These are phyloP conservation scores for Chesias legatella DNA, from an alignment of 2,888 invertebrate species.

Conservation along the genomic window DNA sequence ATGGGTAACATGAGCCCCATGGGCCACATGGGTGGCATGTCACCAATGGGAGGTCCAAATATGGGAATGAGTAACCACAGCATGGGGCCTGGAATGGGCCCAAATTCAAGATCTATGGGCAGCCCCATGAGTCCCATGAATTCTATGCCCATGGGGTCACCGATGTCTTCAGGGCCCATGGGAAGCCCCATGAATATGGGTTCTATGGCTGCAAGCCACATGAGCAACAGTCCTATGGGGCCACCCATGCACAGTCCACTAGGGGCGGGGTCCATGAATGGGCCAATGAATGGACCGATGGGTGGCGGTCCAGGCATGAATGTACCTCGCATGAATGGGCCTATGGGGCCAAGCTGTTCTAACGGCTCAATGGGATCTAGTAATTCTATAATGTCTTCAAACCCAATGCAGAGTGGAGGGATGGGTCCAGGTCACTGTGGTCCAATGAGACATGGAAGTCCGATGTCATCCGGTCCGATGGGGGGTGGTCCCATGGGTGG, in stretches of 20 bases:
- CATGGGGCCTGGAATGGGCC: constrained; percentile 82
- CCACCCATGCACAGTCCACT: constrained; percentile 88
- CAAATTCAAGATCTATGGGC: constrained; percentile 82
- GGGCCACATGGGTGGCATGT: constrained; percentile 84
- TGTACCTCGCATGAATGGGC: constrained; percentile 78
- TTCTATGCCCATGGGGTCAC: constrained; percentile 85
- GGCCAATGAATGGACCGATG: constrained; percentile 79
- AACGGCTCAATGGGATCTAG: constrained; percentile 80
- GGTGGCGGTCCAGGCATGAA: constrained; percentile 81
- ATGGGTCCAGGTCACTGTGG: constrained; percentile 78
- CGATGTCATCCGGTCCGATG: constrained; percentile 75
- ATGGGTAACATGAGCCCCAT: constrained; percentile 87
- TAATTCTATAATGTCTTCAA: constrained; percentile 79
- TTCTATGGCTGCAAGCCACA: constrained; percentile 81
- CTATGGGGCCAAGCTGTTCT: constrained; percentile 78
- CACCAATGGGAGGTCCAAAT: constrained; percentile 86
- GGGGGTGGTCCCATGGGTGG: constrained; percentile 81
- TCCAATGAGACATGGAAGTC: constrained; percentile 77
- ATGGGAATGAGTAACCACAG: constrained; percentile 84
- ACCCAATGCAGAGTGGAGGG: constrained; percentile 73
- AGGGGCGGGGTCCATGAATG: constrained; percentile 79
- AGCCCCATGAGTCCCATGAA: constrained; percentile 89
- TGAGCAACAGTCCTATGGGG: constrained; percentile 87
- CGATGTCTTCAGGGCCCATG: constrained; percentile 85
- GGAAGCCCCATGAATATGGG: constrained; percentile 87